Percentiles rank a stretch among this genome's conserved stretches.
Evolutionary conservation across 1,140 invertebrate genomes (phyloP).

Genomic region (Platorchestia sp.): DNA sequence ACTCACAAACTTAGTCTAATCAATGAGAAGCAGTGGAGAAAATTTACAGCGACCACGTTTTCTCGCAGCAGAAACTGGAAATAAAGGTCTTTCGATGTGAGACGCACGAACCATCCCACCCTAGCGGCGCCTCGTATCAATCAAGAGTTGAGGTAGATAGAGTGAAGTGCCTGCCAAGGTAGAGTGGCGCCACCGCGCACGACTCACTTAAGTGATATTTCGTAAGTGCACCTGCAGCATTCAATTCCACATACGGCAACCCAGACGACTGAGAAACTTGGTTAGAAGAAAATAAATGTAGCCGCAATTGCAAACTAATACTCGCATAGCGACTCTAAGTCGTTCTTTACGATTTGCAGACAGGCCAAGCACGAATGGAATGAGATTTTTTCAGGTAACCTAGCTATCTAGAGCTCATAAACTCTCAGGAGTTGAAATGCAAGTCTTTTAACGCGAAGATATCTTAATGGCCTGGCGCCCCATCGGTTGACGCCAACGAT

Average conservation of each 20-base stretch:
- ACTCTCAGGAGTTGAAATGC: background rate
- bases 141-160: conserved; percentile 30
- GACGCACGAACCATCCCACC: background rate
- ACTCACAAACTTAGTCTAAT: background rate
- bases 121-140: conserved; percentile 4
- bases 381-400: background rate
- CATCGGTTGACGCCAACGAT: background rate
- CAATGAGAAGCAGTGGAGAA: background rate
- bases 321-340: background rate
- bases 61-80: background rate
- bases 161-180: conserved; percentile 30
- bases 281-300: background rate
- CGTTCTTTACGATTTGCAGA: background rate
- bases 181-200: conserved; percentile 29
- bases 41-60: background rate
- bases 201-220: background rate
- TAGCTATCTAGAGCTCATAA: conserved; percentile 36
- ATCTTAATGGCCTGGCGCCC: conserved; percentile 43
- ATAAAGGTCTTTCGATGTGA: background rate
- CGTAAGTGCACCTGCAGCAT: conserved; percentile 44
- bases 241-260: background rate
- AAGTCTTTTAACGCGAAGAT: conserved; percentile 3
- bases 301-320: background rate
- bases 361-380: background rate
- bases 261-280: background rate